Percentiles rank a stretch among this genome's conserved stretches.
phyloP scores from a whole-genome alignment of 2,888 invertebrate species.

The Metopia argyrocephala region DNA sequence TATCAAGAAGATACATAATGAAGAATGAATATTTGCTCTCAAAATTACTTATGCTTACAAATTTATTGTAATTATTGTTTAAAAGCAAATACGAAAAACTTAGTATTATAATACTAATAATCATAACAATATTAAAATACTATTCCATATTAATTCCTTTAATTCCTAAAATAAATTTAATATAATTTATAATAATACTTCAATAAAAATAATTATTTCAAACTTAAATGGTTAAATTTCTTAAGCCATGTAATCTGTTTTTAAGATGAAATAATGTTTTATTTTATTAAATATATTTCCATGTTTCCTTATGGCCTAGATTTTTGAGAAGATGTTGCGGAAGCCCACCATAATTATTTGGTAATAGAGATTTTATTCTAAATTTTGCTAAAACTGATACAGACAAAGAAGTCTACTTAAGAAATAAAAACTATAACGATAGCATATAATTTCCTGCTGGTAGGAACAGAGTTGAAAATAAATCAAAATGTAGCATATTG shows the following conservation, averaged over 20 bases:
- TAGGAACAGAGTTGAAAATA: conserved; percentile 34
- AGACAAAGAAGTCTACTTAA: neutral
- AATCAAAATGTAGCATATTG: conserved; percentile 66
- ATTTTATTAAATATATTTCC: neutral
- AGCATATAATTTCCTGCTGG: conserved; percentile 20
- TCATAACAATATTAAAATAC: no score
- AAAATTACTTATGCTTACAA: no score
- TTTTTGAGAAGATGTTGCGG: neutral
- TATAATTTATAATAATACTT: no score
- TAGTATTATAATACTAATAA: no score
- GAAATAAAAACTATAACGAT: conserved; percentile 6
- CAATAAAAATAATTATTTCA: neutral
- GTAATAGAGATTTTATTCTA: conserved; percentile 17
- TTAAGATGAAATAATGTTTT: neutral
- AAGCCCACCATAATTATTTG: neutral
- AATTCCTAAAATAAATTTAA: no score
- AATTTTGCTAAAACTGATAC: conserved; percentile 1
- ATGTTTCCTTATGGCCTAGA: conserved; percentile 4
- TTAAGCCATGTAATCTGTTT: conserved; percentile 1
- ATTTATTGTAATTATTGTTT: no score
- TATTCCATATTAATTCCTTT: no score
- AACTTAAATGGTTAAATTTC: neutral
- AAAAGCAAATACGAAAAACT: no score
- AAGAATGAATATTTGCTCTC: no score
- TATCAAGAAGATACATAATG: no score